A percentile compares a stretch with the other conserved stretches of the same genome.
These are phyloP conservation scores for Drosophila kokeensis DNA, from an alignment of 2,888 invertebrate species.

Conservation along the genomic window DNA sequence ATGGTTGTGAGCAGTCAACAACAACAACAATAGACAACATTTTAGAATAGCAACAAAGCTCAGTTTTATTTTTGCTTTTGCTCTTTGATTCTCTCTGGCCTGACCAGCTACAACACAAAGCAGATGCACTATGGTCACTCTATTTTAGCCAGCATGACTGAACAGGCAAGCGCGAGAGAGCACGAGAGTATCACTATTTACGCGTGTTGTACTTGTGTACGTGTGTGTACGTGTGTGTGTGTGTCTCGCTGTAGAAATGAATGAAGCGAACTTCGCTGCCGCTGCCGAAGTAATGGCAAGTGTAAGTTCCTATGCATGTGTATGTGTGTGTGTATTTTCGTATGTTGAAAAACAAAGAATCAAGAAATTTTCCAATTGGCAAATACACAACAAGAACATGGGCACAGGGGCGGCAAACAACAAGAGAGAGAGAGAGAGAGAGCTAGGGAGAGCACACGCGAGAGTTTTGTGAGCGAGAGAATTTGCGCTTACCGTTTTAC, in stretches of 20 bases:
- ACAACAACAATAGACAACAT: constrained; percentile 27
- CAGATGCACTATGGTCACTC: constrained; percentile 60
- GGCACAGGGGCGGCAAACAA: constrained; percentile 8
- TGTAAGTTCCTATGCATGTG: constrained; percentile 48
- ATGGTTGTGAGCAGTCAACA: constrained; percentile 29
- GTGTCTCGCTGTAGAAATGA: constrained; percentile 64
- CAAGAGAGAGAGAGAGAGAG: constrained; percentile 3
- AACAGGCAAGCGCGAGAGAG: constrained; percentile 44
- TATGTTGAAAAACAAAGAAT: constrained; percentile 59
- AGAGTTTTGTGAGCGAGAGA: constrained; percentile 32
- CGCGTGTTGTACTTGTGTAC: constrained; percentile 18
- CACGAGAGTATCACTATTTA: constrained; percentile 54
- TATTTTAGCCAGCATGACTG: constrained; percentile 58
- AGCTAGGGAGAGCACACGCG: constrained; percentile 13
- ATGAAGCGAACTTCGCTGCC: constrained; percentile 56
- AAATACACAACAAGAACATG: constrained; percentile 38
- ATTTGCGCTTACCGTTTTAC: constrained; percentile 73
- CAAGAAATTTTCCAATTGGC: constrained; percentile 77
- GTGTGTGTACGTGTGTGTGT: constrained; percentile 16
- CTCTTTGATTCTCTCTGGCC: constrained; percentile 33
- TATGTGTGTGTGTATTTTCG: constrained; percentile 54
- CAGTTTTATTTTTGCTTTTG: constrained; percentile 5
- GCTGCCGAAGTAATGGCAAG: constrained; percentile 60
- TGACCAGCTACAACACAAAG: constrained; percentile 72
- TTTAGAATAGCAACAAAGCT: constrained; percentile 38